Evolutionary conservation across 2,113 vertebrate genomes (phyloP), one percentile per base, ranked within the genome.

Genomic region (Pedetes capensis): DNA sequence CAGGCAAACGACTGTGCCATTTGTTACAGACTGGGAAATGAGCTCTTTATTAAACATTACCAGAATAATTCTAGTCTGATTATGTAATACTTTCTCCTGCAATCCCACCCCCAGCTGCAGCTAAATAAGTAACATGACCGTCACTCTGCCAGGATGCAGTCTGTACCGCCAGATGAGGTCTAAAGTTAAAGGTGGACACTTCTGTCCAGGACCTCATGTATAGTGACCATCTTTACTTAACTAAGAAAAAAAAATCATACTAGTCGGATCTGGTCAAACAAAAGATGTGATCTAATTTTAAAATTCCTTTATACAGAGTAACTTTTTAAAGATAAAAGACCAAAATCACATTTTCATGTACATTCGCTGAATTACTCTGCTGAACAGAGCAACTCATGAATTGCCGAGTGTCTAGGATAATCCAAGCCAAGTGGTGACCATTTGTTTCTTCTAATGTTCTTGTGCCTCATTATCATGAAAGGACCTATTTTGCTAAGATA

Each of bases 31-130:
- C 69, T 55, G 75, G 74, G 68, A 94, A 94, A 91, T 87, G 96
- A 91, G 55, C 78, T 95, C 72, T 88, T 94, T 92, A 89, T 97
- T 95, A 96, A 78, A 95, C 95, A 96, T 90, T 96, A 76, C 72
- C 92, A 95, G 95, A 96, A 96, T 95, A 97, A 97, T 97, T 97
- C 82, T 90, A 96, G 92, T 83, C 91, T 97, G 95, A 97, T 97
- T 97, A 97, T 95, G 59, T 97, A 97, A 97, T 87, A 87, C 87
- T 96, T 94, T 93, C 37, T 87, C 91, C 92, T 97, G 95, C 84
- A 96, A 66, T 96, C 74, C 96, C 89, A 1, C 97, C 97, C 94
- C 93, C 97, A 93, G 95, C 95, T 96, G 53, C 87, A 96, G 95
- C 97, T 97, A 95, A 97, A 96, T 97, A 49, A 85, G 97, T 97